phyloP scores from a whole-genome alignment of 53 echinoderm and acorn worm species.

The Arbacia lixula region DNA sequence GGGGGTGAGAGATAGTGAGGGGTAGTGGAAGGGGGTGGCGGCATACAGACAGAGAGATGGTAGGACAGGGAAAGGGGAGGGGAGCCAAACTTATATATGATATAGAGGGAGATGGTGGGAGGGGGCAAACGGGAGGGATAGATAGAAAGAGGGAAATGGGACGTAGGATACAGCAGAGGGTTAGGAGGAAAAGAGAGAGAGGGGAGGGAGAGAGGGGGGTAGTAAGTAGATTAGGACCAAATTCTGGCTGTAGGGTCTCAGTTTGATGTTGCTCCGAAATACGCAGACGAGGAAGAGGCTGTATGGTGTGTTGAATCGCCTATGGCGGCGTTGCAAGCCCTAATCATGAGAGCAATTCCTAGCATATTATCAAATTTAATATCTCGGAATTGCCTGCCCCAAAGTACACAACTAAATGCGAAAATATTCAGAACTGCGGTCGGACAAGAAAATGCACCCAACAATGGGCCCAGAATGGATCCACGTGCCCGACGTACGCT shows the following conservation, averaged over 20 bases:
- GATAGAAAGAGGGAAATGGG: too few species aligned
- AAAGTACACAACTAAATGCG: too few species aligned
- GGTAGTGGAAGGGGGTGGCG: background rate
- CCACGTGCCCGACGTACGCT: too few species aligned
- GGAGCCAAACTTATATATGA: too few species aligned
- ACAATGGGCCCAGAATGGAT: too few species aligned
- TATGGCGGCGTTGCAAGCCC: conserved; percentile 15
- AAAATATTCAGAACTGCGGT: too few species aligned
- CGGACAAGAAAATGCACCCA: too few species aligned
- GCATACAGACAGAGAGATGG: background rate
- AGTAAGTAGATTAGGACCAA: conserved; percentile 13
- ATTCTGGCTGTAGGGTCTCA: conserved; percentile 3
- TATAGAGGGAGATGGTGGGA: too few species aligned
- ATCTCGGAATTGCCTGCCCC: background rate
- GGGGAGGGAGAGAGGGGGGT: background rate
- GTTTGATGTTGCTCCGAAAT: conserved; percentile 2
- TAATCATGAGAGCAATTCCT: conserved; percentile 32
- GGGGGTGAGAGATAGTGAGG: background rate
- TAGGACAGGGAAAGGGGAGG: too few species aligned
- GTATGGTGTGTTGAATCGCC: background rate
- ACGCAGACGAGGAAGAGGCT: background rate
- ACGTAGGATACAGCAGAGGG: too few species aligned
- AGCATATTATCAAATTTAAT: conserved; percentile 23
- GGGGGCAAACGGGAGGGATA: too few species aligned
- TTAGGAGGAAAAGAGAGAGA: background rate